These are phyloP conservation scores for Bergia sp. DNA, from an alignment of 92 coral and sea anemone genomes.

Conservation along the genomic window DNA sequence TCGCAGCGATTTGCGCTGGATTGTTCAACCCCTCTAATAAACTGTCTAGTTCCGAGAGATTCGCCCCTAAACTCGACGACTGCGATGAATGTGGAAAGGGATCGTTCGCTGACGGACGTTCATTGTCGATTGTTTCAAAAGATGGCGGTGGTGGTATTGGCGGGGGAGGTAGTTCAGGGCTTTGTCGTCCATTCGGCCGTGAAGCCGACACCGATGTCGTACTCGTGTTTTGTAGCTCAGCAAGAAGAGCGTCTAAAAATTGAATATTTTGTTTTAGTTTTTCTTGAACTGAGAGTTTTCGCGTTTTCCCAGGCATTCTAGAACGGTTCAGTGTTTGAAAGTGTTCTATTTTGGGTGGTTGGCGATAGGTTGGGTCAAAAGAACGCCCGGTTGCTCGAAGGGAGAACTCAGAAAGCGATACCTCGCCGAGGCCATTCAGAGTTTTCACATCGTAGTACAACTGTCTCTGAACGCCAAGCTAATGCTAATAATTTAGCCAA, in stretches of 20 bases:
- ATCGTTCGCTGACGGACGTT: constrained; percentile 47
- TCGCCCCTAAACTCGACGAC: constrained; percentile 83
- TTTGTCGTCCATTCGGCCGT: constrained; percentile 68
- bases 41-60: constrained; percentile 94
- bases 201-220: constrained; percentile 55
- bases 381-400: constrained; percentile 4
- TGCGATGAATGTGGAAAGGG: constrained; percentile 70
- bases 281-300: constrained; percentile 78
- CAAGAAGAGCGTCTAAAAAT: constrained; percentile 92
- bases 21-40: constrained; percentile 86
- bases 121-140: constrained; percentile 77
- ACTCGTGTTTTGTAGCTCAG: constrained; percentile 89
- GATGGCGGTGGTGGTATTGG: constrained; percentile 91
- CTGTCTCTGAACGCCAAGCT: neutral
- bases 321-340: neutral
- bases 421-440: constrained; percentile 12
- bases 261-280: constrained; percentile 88
- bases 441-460: constrained; percentile 19
- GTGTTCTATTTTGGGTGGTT: constrained; percentile 13
- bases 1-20: constrained; percentile 61
- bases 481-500: constrained; percentile 21
- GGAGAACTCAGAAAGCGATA: neutral
- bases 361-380: constrained; percentile 28
- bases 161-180: constrained; percentile 89
- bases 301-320: constrained; percentile 81